phyloP scores from a whole-genome alignment of 2,888 invertebrate genomes.

The Dicyrtomina minuta region DNA sequence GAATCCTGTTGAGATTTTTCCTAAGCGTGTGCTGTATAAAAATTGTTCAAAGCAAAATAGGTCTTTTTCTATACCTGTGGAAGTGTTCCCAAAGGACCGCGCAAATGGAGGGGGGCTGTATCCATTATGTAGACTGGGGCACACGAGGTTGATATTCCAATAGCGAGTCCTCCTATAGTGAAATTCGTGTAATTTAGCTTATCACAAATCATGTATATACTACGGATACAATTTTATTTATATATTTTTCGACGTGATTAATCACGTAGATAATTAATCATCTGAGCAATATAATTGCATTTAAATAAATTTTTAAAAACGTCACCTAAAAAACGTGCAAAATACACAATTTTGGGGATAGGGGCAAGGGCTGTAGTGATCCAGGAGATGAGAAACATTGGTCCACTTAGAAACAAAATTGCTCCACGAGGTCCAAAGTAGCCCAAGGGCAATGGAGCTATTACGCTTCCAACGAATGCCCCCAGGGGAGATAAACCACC shows the following conservation, averaged over 20 bases:
- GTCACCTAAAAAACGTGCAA: slow-evolving; percentile 43
- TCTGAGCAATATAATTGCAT: not conserved
- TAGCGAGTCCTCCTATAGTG: slow-evolving; percentile 44
- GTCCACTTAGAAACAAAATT: slow-evolving; percentile 38
- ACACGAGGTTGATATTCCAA: slow-evolving; percentile 41
- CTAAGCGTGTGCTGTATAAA: too few species aligned
- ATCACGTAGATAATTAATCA: not conserved
- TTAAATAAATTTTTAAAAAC: not conserved
- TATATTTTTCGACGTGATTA: not conserved
- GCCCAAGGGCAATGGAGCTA: slow-evolving; percentile 39
- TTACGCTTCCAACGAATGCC: slow-evolving; percentile 44
- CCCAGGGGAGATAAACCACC: slow-evolving; percentile 47
- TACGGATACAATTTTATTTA: not conserved
- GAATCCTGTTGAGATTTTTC: too few species aligned
- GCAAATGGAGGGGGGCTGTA: slow-evolving; percentile 37
- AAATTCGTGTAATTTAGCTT: not conserved
- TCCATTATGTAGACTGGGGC: slow-evolving; percentile 48
- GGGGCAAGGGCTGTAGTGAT: slow-evolving; percentile 42
- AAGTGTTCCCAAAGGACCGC: slow-evolving; percentile 48
- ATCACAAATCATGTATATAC: not conserved
- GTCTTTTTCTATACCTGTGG: too few species aligned
- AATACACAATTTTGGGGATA: slow-evolving; percentile 32
- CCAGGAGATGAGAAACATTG: slow-evolving; percentile 43
- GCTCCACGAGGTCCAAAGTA: slow-evolving; percentile 45
- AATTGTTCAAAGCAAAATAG: not conserved